phyloP scores from a whole-genome alignment of 2,888 invertebrate genomes.

The Ophion ventricosus region DNA sequence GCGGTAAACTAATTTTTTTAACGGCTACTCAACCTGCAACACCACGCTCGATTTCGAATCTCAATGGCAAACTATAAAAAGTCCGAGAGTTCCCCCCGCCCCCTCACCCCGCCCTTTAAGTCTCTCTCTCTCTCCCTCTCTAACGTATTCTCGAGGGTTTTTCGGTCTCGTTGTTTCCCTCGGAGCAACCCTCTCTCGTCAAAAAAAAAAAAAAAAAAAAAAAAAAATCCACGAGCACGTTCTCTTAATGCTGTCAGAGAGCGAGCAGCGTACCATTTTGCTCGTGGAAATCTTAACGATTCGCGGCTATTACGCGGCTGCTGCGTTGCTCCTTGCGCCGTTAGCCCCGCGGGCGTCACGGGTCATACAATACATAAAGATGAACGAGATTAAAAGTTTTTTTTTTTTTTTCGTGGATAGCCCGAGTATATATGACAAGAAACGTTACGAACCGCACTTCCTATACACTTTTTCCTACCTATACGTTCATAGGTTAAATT shows the following conservation, averaged over 20 bases:
- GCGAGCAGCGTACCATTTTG: conserved; percentile 9
- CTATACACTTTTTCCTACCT: neutral
- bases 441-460: neutral
- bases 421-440: conserved; percentile 18
- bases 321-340: conserved; percentile 26
- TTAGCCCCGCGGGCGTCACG: conserved; percentile 63
- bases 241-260: conserved; percentile 49
- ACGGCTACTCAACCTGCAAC: conserved; percentile 25
- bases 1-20: conserved; percentile 50
- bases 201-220: conserved; percentile 3
- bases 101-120: neutral
- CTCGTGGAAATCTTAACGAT: conserved; percentile 68
- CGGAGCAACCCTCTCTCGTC: conserved; percentile 40
- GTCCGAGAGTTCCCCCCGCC: conserved; percentile 26
- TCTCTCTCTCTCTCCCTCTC: conserved; percentile 2
- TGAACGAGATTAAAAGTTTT: conserved; percentile 75
- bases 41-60: conserved; percentile 48
- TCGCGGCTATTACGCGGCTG: conserved; percentile 66
- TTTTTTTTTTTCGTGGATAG: conserved; percentile 71
- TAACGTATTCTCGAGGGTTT: conserved; percentile 15
- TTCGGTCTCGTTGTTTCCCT: conserved; percentile 12
- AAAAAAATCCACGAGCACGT: neutral
- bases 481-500: neutral
- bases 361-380: conserved; percentile 70
- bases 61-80: conserved; percentile 56